Base-by-base conservation (phyloP, 2,797 vertebrate genomes). In the Sebastes ruberrimus region DNA sequence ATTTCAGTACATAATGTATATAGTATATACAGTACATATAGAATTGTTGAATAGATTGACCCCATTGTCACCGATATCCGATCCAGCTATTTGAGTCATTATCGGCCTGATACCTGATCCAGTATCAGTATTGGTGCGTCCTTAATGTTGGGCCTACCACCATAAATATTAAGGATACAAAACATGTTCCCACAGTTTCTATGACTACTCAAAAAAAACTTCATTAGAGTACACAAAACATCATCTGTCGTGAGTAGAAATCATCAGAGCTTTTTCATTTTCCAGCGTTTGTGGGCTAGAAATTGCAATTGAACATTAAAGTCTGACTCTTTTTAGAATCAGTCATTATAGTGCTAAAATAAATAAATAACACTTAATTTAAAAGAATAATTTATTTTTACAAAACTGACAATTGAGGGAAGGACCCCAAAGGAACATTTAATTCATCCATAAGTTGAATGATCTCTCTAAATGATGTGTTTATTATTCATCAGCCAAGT, bases 141-240 rank as follows among this genome's bases (percentile, higher is more conserved):
- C 35, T 0, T 38, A 14, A 38, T 14, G 35, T 38, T 27, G 16
- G 4, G 3, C 10, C 13, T 14, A n/a, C 5, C 27, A 55, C n/a
- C 10, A 3, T 52, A 25, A 13, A 69, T 67, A 59, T 42, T 7
- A 42, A 22, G 5, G 5, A 68, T 5, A 18, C 53, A 11, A 63
- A 49, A 67, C 14, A 62, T 20, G 10, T 14, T 52, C 10, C 13
- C 10, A 28, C n/a, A 33, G 18, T 42, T 65, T 76, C 69, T 30
- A 28, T 74, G 46, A 63, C 30, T 70, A 53, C 59, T 68, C 27
- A 77, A 22, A 67, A 59, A 77, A 25, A 67, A 59, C 55, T 59
- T 63, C 33, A 28, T 13, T 7, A 32, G n/a, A 30, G 0, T 5
- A 73, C 22, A 25, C 16, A 27, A 69, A 46, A 68, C 30, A 55